A percentile compares a stretch with the other conserved stretches of the same genome.
These are phyloP conservation scores for Lasioglossum vierecki DNA, from an alignment of 2,888 invertebrate genomes.

Conservation along the genomic window DNA sequence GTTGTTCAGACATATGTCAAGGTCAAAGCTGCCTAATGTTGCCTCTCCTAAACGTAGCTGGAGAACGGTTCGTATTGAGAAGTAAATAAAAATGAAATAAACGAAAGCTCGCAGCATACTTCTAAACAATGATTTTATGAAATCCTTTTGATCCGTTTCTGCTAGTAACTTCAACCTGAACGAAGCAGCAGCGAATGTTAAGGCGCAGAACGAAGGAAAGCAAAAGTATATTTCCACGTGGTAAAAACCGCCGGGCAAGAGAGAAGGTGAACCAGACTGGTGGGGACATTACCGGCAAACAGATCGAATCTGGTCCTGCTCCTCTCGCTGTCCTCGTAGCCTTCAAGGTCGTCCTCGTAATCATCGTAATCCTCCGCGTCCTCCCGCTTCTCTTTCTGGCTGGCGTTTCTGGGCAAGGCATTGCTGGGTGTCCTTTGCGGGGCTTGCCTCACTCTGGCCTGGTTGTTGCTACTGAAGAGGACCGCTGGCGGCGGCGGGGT, in stretches of 20 bases:
- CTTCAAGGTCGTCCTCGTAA: constrained; percentile 78
- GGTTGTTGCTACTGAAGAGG: constrained; percentile 74
- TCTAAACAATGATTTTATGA: no score
- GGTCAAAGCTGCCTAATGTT: no score
- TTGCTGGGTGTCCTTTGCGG: constrained; percentile 52
- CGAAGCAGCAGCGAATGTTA: background rate
- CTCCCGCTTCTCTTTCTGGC: constrained; percentile 67
- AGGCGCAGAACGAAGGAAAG: background rate
- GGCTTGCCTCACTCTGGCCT: constrained; percentile 70
- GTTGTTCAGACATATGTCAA: no score
- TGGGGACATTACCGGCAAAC: constrained; percentile 68
- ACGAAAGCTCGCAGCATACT: no score
- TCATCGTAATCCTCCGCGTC: constrained; percentile 76
- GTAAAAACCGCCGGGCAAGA: background rate
- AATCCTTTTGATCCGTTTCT: background rate
- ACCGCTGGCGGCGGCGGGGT: constrained; percentile 78
- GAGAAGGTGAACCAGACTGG: constrained; percentile 30
- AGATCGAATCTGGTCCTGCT: constrained; percentile 79
- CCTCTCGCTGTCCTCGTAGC: constrained; percentile 77
- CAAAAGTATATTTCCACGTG: background rate
- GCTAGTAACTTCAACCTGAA: background rate
- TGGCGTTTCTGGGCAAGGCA: constrained; percentile 56
- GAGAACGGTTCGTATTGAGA: no score
- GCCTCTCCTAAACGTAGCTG: no score
- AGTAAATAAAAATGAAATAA: no score